Percentiles rank a stretch among this genome's conserved stretches.
phyloP scores from a whole-genome alignment of 1,140 invertebrate species.

The Hetaerina americana region DNA sequence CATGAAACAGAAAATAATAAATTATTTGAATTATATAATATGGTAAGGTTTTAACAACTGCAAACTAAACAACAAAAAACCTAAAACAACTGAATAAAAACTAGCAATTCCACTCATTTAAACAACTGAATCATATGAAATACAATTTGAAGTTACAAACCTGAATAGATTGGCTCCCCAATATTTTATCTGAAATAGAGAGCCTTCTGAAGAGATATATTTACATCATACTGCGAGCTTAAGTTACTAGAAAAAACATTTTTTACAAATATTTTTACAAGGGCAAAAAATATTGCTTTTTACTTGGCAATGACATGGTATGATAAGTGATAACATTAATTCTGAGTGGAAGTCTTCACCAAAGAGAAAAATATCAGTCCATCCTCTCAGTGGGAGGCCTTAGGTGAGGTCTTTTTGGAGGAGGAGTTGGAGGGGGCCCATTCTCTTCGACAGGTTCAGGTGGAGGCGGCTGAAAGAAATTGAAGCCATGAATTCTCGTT shows the following conservation, averaged over 20 bases:
- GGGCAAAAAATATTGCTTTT: neutral
- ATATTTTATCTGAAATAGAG: neutral
- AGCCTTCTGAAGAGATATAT: neutral
- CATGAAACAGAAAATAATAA: no score
- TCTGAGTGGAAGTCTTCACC: neutral
- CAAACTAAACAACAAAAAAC: no score
- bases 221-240: neutral
- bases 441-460: conserved; percentile 27
- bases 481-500: no score
- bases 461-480: conserved; percentile 22
- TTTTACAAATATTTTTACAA: neutral
- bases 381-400: conserved; percentile 13
- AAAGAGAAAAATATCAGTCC: neutral
- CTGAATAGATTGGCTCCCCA: neutral
- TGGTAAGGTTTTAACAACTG: no score
- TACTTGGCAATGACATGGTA: neutral
- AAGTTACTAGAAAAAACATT: neutral
- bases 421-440: conserved; percentile 37
- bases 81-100: no score
- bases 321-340: neutral
- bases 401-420: conserved; percentile 36
- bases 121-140: no score
- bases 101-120: no score
- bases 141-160: no score
- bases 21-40: no score